phyloP scores from a whole-genome alignment of 2,113 vertebrate species.

The Calcarius ornatus region DNA sequence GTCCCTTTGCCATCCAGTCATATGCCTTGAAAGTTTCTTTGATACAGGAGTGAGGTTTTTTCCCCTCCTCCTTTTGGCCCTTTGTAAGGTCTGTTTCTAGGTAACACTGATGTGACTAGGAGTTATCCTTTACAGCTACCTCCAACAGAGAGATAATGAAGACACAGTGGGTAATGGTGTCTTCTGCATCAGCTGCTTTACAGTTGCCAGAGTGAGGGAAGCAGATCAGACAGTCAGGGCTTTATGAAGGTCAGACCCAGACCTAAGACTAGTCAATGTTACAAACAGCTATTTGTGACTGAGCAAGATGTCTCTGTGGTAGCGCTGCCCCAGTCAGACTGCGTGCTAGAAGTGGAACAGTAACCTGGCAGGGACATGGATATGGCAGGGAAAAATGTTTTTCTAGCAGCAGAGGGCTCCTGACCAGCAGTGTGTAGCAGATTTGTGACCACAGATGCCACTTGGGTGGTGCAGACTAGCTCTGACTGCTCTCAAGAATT shows the following conservation, averaged over 20 bases:
- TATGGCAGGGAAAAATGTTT: neutral
- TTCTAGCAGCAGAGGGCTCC: neutral
- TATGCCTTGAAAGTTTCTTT: neutral
- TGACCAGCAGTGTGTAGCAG: neutral
- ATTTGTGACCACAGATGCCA: constrained; percentile 21
- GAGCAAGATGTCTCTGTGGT: neutral
- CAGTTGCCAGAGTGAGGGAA: neutral
- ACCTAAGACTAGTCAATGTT: neutral
- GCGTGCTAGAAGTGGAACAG: neutral
- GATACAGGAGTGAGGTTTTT: neutral
- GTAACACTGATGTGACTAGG: neutral
- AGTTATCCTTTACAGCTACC: neutral
- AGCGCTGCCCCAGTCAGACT: neutral
- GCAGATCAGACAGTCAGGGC: neutral
- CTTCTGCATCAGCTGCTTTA: neutral
- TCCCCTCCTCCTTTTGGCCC: neutral
- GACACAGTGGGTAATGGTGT: neutral
- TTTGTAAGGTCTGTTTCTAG: neutral
- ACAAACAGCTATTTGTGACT: neutral
- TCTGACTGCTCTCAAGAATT: constrained; percentile 34
- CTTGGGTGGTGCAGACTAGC: constrained; percentile 34
- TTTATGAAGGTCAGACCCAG: neutral
- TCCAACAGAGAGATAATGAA: neutral
- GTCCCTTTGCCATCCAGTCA: neutral
- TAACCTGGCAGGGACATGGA: neutral